A percentile compares a stretch with the other conserved stretches of the same genome.
These are phyloP conservation scores for Xiphorhynchus elegans DNA, from an alignment of 2,113 vertebrate genomes.

Conservation along the genomic window DNA sequence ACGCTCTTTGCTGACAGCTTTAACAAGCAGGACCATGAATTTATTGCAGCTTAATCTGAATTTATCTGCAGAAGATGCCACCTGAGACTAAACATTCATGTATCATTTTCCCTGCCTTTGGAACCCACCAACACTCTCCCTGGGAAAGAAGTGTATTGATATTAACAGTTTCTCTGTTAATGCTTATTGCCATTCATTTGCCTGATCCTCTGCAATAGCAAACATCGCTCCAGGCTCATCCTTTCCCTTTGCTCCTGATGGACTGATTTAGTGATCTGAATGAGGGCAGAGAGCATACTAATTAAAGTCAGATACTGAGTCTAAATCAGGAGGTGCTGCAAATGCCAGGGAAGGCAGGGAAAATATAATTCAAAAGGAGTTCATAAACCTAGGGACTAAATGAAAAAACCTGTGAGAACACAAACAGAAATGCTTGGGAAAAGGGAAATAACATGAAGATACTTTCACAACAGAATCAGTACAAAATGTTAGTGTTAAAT, in stretches of 20 bases:
- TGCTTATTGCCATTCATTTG: background rate
- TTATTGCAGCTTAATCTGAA: conserved; percentile 7
- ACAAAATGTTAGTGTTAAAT: background rate
- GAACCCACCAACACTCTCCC: background rate
- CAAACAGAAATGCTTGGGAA: background rate
- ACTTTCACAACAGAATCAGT: background rate
- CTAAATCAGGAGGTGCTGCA: background rate
- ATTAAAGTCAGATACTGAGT: conserved; percentile 43
- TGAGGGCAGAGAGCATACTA: background rate
- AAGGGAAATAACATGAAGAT: background rate
- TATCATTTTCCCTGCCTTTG: background rate
- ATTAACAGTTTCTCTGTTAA: conserved; percentile 9
- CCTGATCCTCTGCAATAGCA: background rate
- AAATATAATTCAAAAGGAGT: background rate
- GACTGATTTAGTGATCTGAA: conserved; percentile 17
- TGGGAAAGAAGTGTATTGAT: background rate
- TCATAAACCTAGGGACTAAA: background rate
- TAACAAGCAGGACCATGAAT: conserved; percentile 16
- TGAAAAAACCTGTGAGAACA: background rate
- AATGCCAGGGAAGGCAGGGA: background rate
- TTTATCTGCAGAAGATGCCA: conserved; percentile 25
- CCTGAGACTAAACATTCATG: conserved; percentile 26
- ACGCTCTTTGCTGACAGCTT: background rate
- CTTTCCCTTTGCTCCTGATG: background rate
- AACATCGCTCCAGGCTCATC: conserved; percentile 12